A percentile compares a stretch with the other conserved stretches of the same genome.
Conservation (phyloP, 1,140 invertebrate genomes). For the Sycophaga agraensis region DNA sequence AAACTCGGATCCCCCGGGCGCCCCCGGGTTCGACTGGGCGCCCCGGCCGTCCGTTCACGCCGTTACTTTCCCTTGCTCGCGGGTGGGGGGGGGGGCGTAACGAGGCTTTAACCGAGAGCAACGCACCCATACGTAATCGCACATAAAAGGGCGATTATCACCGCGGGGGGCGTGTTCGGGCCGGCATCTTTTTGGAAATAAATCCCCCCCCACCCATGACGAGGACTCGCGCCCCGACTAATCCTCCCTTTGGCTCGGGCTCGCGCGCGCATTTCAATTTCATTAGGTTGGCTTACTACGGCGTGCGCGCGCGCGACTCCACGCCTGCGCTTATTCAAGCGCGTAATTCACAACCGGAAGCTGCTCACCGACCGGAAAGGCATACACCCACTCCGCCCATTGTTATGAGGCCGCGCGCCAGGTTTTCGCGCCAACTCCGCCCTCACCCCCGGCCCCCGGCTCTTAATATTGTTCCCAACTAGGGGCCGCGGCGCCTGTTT, state of each 20-base stretch:
- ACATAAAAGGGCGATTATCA: too few species aligned
- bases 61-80: too few species aligned
- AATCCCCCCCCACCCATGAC: too few species aligned
- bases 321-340: constrained; percentile 49
- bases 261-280: constrained; percentile 53
- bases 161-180: too few species aligned
- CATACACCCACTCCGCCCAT: constrained; percentile 28
- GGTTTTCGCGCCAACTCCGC: constrained; percentile 1
- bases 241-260: constrained; percentile 48
- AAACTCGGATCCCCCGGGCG: too few species aligned
- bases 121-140: too few species aligned
- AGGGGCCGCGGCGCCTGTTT: too few species aligned
- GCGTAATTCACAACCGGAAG: constrained; percentile 57
- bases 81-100: too few species aligned
- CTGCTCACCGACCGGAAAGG: constrained; percentile 54
- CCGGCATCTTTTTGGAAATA: too few species aligned
- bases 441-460: not conserved
- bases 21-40: too few species aligned
- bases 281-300: constrained; percentile 46
- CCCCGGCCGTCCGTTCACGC: too few species aligned
- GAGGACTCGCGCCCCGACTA: constrained; percentile 34
- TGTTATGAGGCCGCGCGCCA: constrained; percentile 13
- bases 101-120: too few species aligned
- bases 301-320: not conserved
- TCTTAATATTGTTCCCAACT: constrained; percentile 27